Base-by-base conservation (phyloP, 2,888 invertebrate genomes). In the Margaritifera margaritifera region DNA sequence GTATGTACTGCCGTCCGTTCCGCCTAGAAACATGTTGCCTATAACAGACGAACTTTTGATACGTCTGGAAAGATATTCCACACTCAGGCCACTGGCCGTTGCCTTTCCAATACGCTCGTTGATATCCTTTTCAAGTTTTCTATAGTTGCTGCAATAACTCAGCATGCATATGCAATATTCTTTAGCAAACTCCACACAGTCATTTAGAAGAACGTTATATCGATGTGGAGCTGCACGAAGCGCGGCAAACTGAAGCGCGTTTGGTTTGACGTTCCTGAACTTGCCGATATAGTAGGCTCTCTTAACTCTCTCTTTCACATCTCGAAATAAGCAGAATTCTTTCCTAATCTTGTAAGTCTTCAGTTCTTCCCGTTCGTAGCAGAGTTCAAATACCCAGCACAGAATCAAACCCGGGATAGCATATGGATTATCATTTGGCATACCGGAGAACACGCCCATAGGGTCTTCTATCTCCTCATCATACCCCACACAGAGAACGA, bases 131-230 rank as follows among this genome's bases (percentile, higher is more conserved):
- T 72, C 72, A 8, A 77, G 53, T 8, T 54, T n/a, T n/a, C 60
- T 52, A 27, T 62, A 58, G 62, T 77, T 77, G 11, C 52, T 42
- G 52, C 69, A 70, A 62, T 75, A 71, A n/a, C 62, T 65, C 25
- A 77, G 54, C 63, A 71, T 24, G 27, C 66, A 61, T 3, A 72
- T 52, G 57, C 74, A 75, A 27, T 72, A 72, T 31, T 64, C 68
- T 58, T 75, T 77, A 2, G 72, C 66, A 58, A 77, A 77, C 22
- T 71, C 77, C 15, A 75, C 77, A 61, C 77, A 77, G 61, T 77
- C 74, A 19, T 77, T 62, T 20, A 77, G 65, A 11, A 77, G 27
- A 18, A 72, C 72, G 42, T 64, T 62, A 64, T 75, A 77, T 25
- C 67, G 60, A 24, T 68, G 58, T 50, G 74, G 72, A 3, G 77